Percentiles rank a stretch among this genome's conserved stretches.
Evolutionary conservation across 1,140 invertebrate species (phyloP).

Genomic region (Mizuhopecten yessoensis): DNA sequence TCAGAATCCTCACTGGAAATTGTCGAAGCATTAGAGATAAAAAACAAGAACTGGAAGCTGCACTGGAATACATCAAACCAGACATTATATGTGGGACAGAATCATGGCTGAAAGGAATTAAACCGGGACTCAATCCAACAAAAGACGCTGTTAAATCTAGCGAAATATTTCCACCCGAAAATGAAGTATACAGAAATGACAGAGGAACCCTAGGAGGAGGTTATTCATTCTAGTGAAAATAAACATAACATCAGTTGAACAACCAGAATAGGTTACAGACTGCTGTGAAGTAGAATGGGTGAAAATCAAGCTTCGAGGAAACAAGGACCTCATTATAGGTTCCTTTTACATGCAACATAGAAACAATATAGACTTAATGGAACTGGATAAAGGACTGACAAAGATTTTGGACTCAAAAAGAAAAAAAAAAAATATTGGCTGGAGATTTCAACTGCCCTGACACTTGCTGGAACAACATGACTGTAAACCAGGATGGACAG

Average conservation of each 20-base stretch:
- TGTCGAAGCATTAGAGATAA: constrained; percentile 42
- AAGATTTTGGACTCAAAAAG: not conserved
- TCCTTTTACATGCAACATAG: constrained; percentile 51
- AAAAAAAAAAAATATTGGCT: not conserved
- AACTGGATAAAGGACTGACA: constrained; percentile 48
- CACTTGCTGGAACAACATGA: constrained; percentile 14
- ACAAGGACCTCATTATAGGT: constrained; percentile 35
- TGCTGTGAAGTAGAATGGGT: constrained; percentile 57
- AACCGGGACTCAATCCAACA: constrained; percentile 42
- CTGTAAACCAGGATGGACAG: too few species aligned
- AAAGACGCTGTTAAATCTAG: constrained; percentile 47
- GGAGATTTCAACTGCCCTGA: constrained; percentile 53
- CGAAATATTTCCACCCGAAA: constrained; percentile 57
- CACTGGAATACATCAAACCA: constrained; percentile 43
- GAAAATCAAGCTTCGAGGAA: constrained; percentile 50
- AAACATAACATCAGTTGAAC: constrained; percentile 33
- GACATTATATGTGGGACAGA: constrained; percentile 51
- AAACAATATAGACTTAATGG: constrained; percentile 19
- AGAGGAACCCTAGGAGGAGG: constrained; percentile 49
- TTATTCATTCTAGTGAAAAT: constrained; percentile 51
- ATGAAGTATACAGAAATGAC: constrained; percentile 52
- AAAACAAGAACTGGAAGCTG: not conserved
- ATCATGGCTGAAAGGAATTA: constrained; percentile 49
- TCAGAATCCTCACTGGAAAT: constrained; percentile 2
- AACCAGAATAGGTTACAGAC: constrained; percentile 44